phyloP scores from a whole-genome alignment of 2,797 vertebrate genomes.

The Enteromius anoplus region DNA sequence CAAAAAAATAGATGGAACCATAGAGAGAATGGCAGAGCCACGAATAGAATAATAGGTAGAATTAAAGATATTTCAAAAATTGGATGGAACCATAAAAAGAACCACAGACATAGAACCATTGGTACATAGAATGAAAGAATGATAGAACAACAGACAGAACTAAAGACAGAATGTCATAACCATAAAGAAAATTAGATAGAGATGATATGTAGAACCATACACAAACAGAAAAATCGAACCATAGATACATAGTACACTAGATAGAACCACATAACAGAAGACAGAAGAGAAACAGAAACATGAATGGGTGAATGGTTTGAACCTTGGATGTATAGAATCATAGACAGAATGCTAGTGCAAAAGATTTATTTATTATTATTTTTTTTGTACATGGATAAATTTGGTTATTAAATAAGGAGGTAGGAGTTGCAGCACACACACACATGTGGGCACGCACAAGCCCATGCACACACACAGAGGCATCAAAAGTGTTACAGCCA shows the following conservation, averaged over 20 bases:
- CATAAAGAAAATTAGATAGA: not conserved
- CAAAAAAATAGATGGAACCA: too few relatives aligned
- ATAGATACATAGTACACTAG: not conserved
- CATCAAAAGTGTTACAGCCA: slow-evolving; percentile 1
- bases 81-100: not conserved
- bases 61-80: not conserved
- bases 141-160: not conserved
- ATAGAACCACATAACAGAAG: not conserved
- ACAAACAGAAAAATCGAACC: not conserved
- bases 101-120: not conserved
- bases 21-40: not conserved
- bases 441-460: not conserved
- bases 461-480: not conserved
- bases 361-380: too few relatives aligned
- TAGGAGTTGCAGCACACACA: not conserved
- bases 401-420: slow-evolving; percentile 28
- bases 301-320: not conserved
- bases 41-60: not conserved
- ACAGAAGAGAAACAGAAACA: not conserved
- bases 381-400: not conserved
- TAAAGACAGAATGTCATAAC: not conserved
- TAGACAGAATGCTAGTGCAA: not conserved
- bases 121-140: not conserved
- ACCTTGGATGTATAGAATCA: not conserved
- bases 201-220: not conserved